phyloP scores from a whole-genome alignment of 2,888 invertebrate species.

The Tricholauxania praeusta region DNA sequence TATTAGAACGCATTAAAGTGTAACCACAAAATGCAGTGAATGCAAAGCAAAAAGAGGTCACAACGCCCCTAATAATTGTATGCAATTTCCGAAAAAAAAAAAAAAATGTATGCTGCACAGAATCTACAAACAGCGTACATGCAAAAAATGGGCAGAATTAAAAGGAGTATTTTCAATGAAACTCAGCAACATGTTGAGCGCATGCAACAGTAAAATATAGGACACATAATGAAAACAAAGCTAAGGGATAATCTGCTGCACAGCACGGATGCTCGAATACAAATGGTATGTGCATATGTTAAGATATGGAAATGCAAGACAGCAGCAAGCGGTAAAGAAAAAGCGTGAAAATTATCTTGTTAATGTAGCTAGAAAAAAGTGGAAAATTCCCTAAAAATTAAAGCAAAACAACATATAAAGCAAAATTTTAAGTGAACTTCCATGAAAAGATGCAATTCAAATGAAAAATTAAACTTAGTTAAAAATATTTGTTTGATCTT shows the following conservation, averaged over 20 bases:
- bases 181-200: constrained; percentile 25
- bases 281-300: no score
- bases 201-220: neutral
- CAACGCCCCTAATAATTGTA: constrained; percentile 23
- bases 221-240: constrained; percentile 6
- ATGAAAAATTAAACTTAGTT: no score
- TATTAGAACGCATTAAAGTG: constrained; percentile 63
- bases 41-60: neutral
- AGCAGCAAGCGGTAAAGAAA: constrained; percentile 20
- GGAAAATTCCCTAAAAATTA: constrained; percentile 28
- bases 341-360: constrained; percentile 29
- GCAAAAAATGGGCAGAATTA: neutral
- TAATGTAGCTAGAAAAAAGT: constrained; percentile 6
- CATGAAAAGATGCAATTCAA: no score
- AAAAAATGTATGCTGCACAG: no score
- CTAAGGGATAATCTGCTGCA: constrained; percentile 24
- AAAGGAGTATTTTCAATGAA: neutral
- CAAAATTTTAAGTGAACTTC: no score
- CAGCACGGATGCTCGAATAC: neutral
- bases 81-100: neutral
- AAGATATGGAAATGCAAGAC: constrained; percentile 3
- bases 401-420: neutral
- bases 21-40: constrained; percentile 45
- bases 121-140: neutral
- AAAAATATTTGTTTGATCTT: no score